Conservation (phyloP, 2,888 invertebrate species). For the Apodemia duryi region DNA sequence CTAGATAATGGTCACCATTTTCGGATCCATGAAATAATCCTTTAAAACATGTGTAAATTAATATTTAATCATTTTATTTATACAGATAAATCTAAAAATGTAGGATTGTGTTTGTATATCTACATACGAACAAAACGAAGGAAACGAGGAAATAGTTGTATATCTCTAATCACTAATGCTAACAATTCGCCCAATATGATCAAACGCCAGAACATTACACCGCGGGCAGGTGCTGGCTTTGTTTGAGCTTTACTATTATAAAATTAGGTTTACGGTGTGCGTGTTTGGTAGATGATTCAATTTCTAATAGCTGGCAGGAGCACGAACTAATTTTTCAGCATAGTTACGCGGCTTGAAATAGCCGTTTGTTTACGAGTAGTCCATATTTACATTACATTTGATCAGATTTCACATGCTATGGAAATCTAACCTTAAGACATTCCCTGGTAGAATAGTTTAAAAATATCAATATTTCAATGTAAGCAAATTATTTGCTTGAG, state of each 20-base stretch:
- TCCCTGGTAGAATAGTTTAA: too few relatives aligned
- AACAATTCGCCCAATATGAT: neutral
- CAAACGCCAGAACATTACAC: neutral
- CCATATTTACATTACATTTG: neutral
- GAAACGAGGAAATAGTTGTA: too few relatives aligned
- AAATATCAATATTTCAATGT: too few relatives aligned
- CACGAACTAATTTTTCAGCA: conserved; percentile 6
- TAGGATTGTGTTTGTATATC: too few relatives aligned
- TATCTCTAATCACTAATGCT: neutral
- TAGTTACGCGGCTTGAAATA: conserved; percentile 9
- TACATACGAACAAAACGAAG: too few relatives aligned
- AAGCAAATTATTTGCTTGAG: too few relatives aligned
- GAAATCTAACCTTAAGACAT: too few relatives aligned
- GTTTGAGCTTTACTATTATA: conserved; percentile 6
- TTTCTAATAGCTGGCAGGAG: conserved; percentile 10
- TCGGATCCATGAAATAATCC: too few relatives aligned
- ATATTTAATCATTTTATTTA: too few relatives aligned
- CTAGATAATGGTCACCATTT: too few relatives aligned
- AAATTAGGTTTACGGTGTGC: conserved; percentile 14
- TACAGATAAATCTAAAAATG: too few relatives aligned
- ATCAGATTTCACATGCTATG: neutral
- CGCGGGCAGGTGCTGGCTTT: conserved; percentile 1
- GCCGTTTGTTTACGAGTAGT: neutral
- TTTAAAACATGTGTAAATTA: too few relatives aligned
- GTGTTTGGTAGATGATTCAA: conserved; percentile 11